A percentile compares a stretch with the other conserved stretches of the same genome.
Evolutionary conservation across 2,888 invertebrate genomes (phyloP).

Genomic region (Hirtodrosophila confusa): DNA sequence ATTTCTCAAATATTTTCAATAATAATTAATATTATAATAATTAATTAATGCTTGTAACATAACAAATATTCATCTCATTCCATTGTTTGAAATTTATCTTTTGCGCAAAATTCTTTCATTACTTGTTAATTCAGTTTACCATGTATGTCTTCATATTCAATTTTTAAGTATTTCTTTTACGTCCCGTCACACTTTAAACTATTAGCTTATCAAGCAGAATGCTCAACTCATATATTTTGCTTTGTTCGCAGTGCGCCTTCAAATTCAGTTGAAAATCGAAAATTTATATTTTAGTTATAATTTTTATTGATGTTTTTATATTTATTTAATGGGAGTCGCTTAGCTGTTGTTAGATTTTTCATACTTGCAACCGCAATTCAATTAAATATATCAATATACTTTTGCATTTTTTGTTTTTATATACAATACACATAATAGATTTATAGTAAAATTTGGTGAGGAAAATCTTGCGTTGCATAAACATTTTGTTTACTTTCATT

Average conservation of each 20-base stretch:
- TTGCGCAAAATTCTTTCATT: slow-evolving; percentile 55
- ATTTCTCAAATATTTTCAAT: slow-evolving; percentile 81
- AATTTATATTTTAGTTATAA: slow-evolving; percentile 53
- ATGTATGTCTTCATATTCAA: slow-evolving; percentile 21
- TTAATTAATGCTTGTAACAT: slow-evolving; percentile 82
- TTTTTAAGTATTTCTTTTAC: slow-evolving; percentile 26
- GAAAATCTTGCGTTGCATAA: slow-evolving; percentile 71
- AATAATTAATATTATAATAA: slow-evolving; percentile 81
- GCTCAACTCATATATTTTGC: slow-evolving; percentile 16
- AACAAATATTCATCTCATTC: slow-evolving; percentile 76
- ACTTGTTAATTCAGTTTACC: slow-evolving; percentile 42
- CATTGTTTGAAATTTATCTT: slow-evolving; percentile 54
- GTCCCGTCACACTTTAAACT: slow-evolving; percentile 19
- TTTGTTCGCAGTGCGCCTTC: slow-evolving; percentile 39
- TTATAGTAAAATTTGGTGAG: slow-evolving; percentile 79
- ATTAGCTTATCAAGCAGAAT: slow-evolving; percentile 29
- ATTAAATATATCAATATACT: slow-evolving; percentile 62
- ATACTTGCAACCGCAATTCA: slow-evolving; percentile 39
- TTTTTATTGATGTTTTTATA: slow-evolving; percentile 32
- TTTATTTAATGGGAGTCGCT: slow-evolving; percentile 47
- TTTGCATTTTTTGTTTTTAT: slow-evolving; percentile 59
- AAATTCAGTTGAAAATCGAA: slow-evolving; percentile 62
- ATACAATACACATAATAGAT: slow-evolving; percentile 80
- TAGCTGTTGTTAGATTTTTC: slow-evolving; percentile 32
- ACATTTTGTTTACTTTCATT: slow-evolving; percentile 61